These are phyloP conservation scores for Copidosoma aretas DNA, from an alignment of 2,888 invertebrate species.

Conservation along the genomic window DNA sequence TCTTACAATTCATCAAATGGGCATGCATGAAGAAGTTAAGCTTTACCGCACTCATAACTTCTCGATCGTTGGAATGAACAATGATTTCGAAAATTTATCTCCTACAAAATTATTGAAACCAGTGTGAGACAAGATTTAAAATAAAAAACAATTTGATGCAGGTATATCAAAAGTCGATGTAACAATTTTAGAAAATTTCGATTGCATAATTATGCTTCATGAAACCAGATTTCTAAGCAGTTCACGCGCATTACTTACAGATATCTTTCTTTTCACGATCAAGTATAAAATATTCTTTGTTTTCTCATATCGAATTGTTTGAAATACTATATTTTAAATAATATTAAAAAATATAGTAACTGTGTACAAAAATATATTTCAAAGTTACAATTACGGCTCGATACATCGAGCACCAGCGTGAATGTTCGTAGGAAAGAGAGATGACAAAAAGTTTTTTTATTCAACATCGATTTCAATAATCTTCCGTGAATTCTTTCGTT, in stretches of 20 bases:
- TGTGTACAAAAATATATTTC: constrained; percentile 38
- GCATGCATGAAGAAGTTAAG: constrained; percentile 9
- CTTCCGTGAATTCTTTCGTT: constrained; percentile 36
- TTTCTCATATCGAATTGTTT: constrained; percentile 28
- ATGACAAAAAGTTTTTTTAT: constrained; percentile 14
- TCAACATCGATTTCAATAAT: constrained; percentile 39
- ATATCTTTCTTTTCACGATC: constrained; percentile 19
- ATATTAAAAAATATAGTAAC: constrained; percentile 36
- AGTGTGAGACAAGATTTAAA: constrained; percentile 24
- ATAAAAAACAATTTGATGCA: constrained; percentile 19
- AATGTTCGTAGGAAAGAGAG: background rate
- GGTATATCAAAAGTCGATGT: background rate
- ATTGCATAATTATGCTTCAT: constrained; percentile 15
- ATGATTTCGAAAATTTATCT: constrained; percentile 20
- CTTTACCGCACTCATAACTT: constrained; percentile 5
- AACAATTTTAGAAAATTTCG: background rate
- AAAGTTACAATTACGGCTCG: constrained; percentile 11
- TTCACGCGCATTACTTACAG: too few species aligned
- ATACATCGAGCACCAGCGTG: constrained; percentile 8
- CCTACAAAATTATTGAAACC: constrained; percentile 35
- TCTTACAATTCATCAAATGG: too few species aligned
- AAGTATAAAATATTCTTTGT: constrained; percentile 32
- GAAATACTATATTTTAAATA: constrained; percentile 31
- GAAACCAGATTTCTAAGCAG: background rate
- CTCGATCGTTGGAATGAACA: background rate